These are phyloP conservation scores for Hoplostethus atlanticus DNA, from an alignment of 2,797 vertebrate genomes.

Conservation along the genomic window DNA sequence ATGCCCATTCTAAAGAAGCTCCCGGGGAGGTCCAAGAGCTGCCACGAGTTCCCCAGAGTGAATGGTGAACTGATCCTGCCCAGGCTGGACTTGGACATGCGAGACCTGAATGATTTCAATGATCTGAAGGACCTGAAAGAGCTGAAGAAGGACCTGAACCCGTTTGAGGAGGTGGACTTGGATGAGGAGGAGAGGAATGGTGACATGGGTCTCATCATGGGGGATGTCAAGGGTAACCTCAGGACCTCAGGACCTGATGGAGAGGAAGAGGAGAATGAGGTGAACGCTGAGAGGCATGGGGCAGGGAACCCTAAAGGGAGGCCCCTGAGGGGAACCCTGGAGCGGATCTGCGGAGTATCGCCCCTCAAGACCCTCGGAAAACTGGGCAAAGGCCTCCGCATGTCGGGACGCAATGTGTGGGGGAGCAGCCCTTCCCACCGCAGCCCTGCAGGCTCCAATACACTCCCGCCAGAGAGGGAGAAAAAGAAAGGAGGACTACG, in stretches of 20 bases:
- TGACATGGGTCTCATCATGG: conserved; percentile 80
- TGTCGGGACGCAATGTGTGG: conserved; percentile 83
- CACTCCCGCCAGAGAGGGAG: conserved; percentile 75
- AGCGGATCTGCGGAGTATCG: conserved; percentile 84
- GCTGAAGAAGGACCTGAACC: conserved; percentile 83
- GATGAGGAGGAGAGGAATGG: conserved; percentile 73
- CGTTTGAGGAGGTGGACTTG: conserved; percentile 84
- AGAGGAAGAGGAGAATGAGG: conserved; percentile 86
- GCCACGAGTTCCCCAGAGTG: conserved; percentile 77
- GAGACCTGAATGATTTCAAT: conserved; percentile 75
- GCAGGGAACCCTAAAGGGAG: conserved; percentile 77
- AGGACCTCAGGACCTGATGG: conserved; percentile 75
- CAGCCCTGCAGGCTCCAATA: conserved; percentile 72
- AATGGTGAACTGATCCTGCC: conserved; percentile 83
- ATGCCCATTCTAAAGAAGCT: conserved; percentile 88
- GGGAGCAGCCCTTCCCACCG: conserved; percentile 72
- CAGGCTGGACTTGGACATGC: conserved; percentile 77
- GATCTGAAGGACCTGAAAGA: conserved; percentile 74
- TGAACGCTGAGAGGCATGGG: conserved; percentile 80
- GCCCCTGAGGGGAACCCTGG: conserved; percentile 84
- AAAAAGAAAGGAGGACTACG: conserved; percentile 84
- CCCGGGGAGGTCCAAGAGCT: conserved; percentile 83
- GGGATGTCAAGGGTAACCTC: conserved; percentile 63
- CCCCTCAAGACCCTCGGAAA: conserved; percentile 87
- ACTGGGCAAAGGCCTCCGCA: conserved; percentile 85